These are phyloP conservation scores for Peromyscus leucopus DNA, from an alignment of 2,113 vertebrate species.

Conservation along the genomic window DNA sequence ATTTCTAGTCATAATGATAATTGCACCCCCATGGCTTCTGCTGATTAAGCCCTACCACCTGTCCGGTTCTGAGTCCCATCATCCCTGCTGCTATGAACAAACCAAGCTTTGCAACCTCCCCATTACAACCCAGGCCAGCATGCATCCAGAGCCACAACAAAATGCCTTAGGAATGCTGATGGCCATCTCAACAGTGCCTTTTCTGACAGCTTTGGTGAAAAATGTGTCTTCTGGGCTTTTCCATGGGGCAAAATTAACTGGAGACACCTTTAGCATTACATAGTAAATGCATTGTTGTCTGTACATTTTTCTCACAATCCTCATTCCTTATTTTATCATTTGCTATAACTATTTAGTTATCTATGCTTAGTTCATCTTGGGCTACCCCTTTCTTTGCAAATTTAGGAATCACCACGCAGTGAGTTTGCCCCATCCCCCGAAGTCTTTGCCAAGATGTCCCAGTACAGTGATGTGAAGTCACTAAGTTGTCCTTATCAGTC, in stretches of 20 bases:
- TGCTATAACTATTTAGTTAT: not conserved
- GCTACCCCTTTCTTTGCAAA: not conserved
- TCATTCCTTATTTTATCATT: not conserved
- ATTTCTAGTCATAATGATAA: conserved; percentile 47
- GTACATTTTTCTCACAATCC: not conserved
- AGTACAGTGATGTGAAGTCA: not conserved
- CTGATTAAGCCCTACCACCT: conserved; percentile 36
- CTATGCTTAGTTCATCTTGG: not conserved
- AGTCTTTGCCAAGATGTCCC: not conserved
- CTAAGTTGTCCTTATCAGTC: not conserved
- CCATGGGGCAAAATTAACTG: not conserved
- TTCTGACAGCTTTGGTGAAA: not conserved
- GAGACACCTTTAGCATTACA: not conserved
- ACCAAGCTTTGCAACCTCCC: not conserved
- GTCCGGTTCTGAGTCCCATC: not conserved
- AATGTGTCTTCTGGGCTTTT: not conserved
- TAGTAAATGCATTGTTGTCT: not conserved
- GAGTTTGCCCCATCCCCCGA: not conserved
- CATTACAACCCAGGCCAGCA: not conserved
- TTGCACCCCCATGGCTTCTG: not conserved
- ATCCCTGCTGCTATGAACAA: not conserved
- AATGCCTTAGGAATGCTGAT: not conserved
- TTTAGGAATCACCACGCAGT: not conserved
- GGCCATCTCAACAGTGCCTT: not conserved
- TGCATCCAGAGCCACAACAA: not conserved